These are phyloP conservation scores for Thermophis baileyi DNA, from an alignment of 2,113 vertebrate species.

Conservation along the genomic window DNA sequence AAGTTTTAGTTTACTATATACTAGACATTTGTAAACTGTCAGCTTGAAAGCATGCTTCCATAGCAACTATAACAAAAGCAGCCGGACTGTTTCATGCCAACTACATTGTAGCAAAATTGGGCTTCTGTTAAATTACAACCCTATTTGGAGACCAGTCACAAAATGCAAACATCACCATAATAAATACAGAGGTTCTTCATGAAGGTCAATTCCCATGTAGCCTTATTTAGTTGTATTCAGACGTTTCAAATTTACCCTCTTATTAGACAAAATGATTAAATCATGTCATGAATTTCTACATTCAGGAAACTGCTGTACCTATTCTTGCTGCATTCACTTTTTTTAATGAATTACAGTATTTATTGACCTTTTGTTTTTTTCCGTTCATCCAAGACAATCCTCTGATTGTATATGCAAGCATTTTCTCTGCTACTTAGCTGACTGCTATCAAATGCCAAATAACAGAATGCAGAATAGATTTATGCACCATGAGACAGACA, in stretches of 20 bases:
- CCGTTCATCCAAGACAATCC: conserved; percentile 44
- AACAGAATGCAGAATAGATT: conserved; percentile 61
- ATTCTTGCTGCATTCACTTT: conserved; percentile 21
- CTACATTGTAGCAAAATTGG: neutral
- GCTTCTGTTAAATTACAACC: neutral
- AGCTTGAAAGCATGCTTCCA: neutral
- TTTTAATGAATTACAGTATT: conserved; percentile 41
- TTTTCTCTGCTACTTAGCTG: conserved; percentile 66
- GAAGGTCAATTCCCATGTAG: neutral
- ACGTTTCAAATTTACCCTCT: neutral
- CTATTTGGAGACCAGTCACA: neutral
- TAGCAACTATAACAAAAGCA: neutral
- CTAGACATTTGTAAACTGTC: neutral
- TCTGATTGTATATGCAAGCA: conserved; percentile 62
- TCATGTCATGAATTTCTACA: neutral
- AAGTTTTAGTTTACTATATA: neutral
- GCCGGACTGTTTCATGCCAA: neutral
- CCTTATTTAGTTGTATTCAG: neutral
- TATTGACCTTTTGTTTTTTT: conserved; percentile 36
- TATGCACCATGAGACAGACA: conserved; percentile 68
- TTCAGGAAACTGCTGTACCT: neutral
- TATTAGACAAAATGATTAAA: neutral
- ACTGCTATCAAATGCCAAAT: conserved; percentile 69
- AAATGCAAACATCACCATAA: neutral
- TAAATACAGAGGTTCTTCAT: neutral